These are phyloP conservation scores for Protosalanx chinensis DNA, from an alignment of 2,797 vertebrate species.

Conservation along the genomic window DNA sequence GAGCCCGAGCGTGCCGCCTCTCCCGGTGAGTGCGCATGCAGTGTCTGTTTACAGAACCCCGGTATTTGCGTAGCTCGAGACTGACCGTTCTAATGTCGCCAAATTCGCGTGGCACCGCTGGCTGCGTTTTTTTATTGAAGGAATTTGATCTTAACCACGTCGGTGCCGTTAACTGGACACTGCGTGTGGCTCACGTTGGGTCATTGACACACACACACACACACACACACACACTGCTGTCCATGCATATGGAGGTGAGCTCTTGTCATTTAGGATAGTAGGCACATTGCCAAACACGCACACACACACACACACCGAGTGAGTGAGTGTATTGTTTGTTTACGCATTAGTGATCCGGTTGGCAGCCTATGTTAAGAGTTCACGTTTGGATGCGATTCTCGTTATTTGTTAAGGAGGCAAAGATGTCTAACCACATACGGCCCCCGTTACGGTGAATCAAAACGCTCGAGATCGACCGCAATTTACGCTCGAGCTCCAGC, in stretches of 20 bases:
- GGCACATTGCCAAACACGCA: conserved; percentile 28
- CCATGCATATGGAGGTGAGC: conserved; percentile 25
- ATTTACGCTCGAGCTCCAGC: neutral
- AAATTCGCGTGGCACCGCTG: conserved; percentile 64
- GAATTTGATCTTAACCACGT: conserved; percentile 62
- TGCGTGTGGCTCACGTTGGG: conserved; percentile 46
- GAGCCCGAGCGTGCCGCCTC: conserved; percentile 52
- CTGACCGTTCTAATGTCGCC: conserved; percentile 54
- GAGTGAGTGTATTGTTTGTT: neutral
- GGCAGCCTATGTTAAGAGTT: conserved; percentile 20
- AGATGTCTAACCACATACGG: conserved; percentile 9
- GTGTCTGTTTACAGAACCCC: conserved; percentile 59
- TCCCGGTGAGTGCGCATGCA: conserved; percentile 69
- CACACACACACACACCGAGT: neutral
- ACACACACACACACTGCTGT: neutral
- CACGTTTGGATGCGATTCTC: conserved; percentile 38
- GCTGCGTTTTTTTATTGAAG: conserved; percentile 54
- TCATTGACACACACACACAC: conserved; percentile 31
- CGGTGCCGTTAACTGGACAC: conserved; percentile 51
- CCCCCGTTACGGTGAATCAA: neutral
- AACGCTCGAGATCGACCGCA: neutral
- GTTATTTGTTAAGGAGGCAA: conserved; percentile 1
- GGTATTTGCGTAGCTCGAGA: conserved; percentile 53
- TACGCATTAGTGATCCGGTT: neutral
- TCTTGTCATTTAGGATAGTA: conserved; percentile 32